phyloP scores from a whole-genome alignment of 2,797 vertebrate species.

The Sebastes iracundus region DNA sequence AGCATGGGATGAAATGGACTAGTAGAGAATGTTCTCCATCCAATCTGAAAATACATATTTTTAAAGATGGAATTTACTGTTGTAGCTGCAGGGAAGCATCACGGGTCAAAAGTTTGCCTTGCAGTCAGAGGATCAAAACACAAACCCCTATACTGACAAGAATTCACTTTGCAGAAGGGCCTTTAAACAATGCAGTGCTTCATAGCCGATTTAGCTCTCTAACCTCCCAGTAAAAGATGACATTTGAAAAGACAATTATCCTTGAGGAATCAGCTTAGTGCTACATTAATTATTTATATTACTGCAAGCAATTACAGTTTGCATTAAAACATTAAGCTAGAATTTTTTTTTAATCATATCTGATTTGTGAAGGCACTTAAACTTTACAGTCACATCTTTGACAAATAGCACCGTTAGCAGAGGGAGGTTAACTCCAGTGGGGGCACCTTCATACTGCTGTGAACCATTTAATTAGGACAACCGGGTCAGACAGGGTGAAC shows the following conservation, averaged over 20 bases:
- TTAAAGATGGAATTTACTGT: not conserved
- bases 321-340: not conserved
- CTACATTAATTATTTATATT: conserved; percentile 2
- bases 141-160: not conserved
- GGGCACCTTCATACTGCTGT: conserved; percentile 48
- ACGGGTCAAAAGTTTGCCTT: not conserved
- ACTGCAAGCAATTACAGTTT: not conserved
- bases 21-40: not conserved
- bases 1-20: conserved; percentile 6
- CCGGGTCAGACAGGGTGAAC: conserved; percentile 32
- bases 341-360: not conserved
- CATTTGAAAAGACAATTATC: conserved; percentile 31
- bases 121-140: not conserved
- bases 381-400: conserved; percentile 6
- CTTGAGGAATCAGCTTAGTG: not conserved
- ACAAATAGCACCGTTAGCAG: not conserved
- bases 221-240: conserved; percentile 1
- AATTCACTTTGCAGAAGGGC: not conserved
- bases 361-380: conserved; percentile 17
- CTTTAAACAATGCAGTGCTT: not conserved
- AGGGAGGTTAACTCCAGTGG: conserved; percentile 27
- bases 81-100: not conserved
- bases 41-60: not conserved
- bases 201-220: not conserved
- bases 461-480: conserved; percentile 61